Evolutionary conservation across 2,888 invertebrate genomes (phyloP).

Genomic region (Spatulosminthurus flaviceps): DNA sequence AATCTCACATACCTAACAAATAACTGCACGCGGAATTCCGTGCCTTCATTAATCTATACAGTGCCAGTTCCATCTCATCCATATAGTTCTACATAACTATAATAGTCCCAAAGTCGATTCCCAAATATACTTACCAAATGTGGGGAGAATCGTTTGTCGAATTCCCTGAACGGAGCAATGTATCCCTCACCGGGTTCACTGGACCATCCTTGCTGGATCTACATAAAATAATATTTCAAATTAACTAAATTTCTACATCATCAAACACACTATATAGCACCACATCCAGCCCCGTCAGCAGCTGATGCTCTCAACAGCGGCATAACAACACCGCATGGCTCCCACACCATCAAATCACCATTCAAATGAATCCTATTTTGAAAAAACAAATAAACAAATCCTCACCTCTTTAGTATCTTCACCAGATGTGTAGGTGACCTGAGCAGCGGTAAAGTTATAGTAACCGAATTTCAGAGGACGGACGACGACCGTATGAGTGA

Average conservation of each 20-base stretch:
- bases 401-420: slow-evolving; percentile 82
- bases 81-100: no score
- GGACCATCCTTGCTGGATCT: slow-evolving; percentile 66
- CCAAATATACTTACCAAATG: slow-evolving; percentile 75
- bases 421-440: slow-evolving; percentile 84
- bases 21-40: no score
- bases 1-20: no score
- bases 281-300: neutral
- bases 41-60: no score
- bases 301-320: neutral
- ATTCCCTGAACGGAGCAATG: slow-evolving; percentile 90
- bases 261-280: no score
- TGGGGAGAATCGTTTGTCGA: slow-evolving; percentile 95
- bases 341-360: neutral
- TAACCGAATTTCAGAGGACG: slow-evolving; percentile 89
- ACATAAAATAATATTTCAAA: slow-evolving; percentile 23
- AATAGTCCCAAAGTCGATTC: neutral
- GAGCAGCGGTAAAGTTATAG: slow-evolving; percentile 97
- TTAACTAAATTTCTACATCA: neutral
- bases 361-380: no score
- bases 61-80: no score
- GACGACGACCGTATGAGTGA: slow-evolving; percentile 91
- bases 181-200: slow-evolving; percentile 97
- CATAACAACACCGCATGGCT: neutral
- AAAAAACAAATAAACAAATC: no score